Percentiles rank a stretch among this genome's conserved stretches.
phyloP scores from a whole-genome alignment of 2,113 vertebrate genomes.

The Salminus brasiliensis region DNA sequence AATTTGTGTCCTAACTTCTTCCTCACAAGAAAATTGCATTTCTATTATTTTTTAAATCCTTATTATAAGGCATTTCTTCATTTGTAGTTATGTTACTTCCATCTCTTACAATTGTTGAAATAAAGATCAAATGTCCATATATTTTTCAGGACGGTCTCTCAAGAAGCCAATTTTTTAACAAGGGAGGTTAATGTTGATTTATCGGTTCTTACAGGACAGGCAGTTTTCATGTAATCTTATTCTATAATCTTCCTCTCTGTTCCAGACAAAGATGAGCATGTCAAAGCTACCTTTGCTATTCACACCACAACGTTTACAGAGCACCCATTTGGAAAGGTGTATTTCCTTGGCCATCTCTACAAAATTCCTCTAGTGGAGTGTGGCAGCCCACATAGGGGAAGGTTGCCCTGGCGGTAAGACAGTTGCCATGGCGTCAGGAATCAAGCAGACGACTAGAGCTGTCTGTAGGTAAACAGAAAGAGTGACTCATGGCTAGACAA shows the following conservation, averaged over 20 bases:
- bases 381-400: slow-evolving; percentile 53
- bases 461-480: slow-evolving; percentile 75
- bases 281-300: not conserved
- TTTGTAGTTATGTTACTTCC: too few species aligned
- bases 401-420: slow-evolving; percentile 34
- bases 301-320: slow-evolving; percentile 41
- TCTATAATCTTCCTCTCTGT: not conserved
- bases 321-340: slow-evolving; percentile 72
- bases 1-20: too few species aligned
- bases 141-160: too few species aligned
- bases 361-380: slow-evolving; percentile 43
- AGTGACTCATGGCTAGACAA: slow-evolving; percentile 76
- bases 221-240: not conserved
- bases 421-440: slow-evolving; percentile 55
- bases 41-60: too few species aligned
- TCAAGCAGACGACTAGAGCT: slow-evolving; percentile 56
- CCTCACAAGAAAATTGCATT: too few species aligned
- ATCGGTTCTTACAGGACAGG: not conserved
- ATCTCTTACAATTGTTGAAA: too few species aligned
- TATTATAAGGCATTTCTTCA: too few species aligned
- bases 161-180: too few species aligned
- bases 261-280: not conserved
- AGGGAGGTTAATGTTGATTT: too few species aligned
- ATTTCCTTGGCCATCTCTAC: slow-evolving; percentile 61
- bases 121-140: too few species aligned